Base-by-base conservation (phyloP, 2,797 vertebrate genomes). In the Holocentrus rufus region DNA sequence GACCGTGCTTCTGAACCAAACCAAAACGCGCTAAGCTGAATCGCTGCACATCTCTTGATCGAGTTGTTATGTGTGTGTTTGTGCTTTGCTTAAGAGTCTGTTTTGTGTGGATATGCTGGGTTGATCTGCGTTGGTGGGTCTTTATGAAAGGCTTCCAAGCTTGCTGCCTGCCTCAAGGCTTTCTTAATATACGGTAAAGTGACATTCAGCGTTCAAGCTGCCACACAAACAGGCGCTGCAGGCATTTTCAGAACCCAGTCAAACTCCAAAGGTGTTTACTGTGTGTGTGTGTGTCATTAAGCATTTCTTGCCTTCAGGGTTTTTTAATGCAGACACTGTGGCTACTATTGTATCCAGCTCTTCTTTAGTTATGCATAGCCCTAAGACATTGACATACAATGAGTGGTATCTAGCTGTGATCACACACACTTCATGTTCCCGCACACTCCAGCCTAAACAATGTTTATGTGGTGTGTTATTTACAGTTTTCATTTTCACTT, bases 41-140 rank as follows among this genome's bases (percentile, higher is more conserved):
- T 91, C 80, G 74, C 94, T 94, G 94, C 94, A 95, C 94, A 94
- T 88, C 89, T 94, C 94, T 93, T 93, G 94, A 93, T 95, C 94
- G 94, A 94, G 93, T 92, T 75, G 17, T 60, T 77, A 52, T 92
- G 77, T 77, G 69, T 14, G 69, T 85, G 91, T 88, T 71, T 87
- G 81, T 90, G 91, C 91, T 93, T 92, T 88, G 89, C 91, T 88
- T 87, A 20, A 50, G 85, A 27, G 49, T 73, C 56, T 77, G 50
- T 80, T 39, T 69, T 59, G 68, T 72, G 66, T 72, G 69, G 61
- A 39, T 39, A 27, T 68, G 73, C 34, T 17, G n/a, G 61, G 58
- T 15, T 13, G 66, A 63, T 46, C 57, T 78, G 55, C 70, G 55
- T 83, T 79, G 72, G 25, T 27, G 65, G 61, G 67, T 50, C 7